Base-by-base conservation (phyloP, 2,888 invertebrate species). In the Drosophila diplacantha region DNA sequence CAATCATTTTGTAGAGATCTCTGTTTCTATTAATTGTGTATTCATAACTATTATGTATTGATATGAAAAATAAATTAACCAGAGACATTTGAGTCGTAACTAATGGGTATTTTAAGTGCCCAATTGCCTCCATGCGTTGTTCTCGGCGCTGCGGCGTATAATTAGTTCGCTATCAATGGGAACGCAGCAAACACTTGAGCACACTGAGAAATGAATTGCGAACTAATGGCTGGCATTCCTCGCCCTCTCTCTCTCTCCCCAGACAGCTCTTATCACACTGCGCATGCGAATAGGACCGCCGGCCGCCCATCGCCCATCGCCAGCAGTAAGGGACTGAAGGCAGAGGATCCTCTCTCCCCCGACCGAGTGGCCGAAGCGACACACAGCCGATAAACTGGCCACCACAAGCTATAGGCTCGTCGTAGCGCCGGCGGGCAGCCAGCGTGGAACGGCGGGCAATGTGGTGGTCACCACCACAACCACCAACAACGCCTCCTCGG, bases 341-440 rank as follows among this genome's bases (percentile, higher is more conserved):
- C 29, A n/a, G n/a, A n/a, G n/a, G 52, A 52, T 52, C 51, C 18
- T 11, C 26, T 11, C 18, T 0, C 20, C 3, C 26, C n/a, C n/a
- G 29, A 49, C 6, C 8, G 26, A 49, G 54, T n/a, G 20, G 52
- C 18, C 26, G n/a, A 11, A n/a, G 24, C 18, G 38, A 32, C 53
- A 9, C 39, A 49, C 43, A 60, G 38, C 35, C 43, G 41, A 41
- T 11, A 59, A 75, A 69, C 78, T 80, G 78, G 81, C 78, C 49
- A 81, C 81, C 67, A 76, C 81, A 76, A 81, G 69, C 72, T 79
- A 73, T 72, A 72, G 73, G 50, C 58, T 80, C 72, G 76, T 77
- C 56, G 69, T 79, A 64, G 74, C 76, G 68, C 71, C 81, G 69
- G 80, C 73, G 66, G 72, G 73, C 69, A 75, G 74, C 66, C 77